Percentiles rank a stretch among this genome's conserved stretches.
These are phyloP conservation scores for Bucorvus abyssinicus DNA, from an alignment of 2,797 vertebrate species.

Conservation along the genomic window DNA sequence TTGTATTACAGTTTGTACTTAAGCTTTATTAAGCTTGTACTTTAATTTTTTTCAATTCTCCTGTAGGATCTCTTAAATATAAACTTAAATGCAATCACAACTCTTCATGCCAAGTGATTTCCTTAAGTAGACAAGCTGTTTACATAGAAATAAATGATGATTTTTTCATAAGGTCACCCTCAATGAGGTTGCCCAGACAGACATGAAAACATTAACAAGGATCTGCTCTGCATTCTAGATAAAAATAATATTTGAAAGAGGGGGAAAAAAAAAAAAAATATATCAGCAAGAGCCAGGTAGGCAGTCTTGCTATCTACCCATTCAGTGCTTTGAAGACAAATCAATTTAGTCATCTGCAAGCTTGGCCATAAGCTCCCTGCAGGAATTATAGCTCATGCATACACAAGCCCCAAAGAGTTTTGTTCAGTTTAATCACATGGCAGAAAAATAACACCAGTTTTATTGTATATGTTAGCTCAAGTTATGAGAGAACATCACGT, in stretches of 20 bases:
- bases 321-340: slow-evolving; percentile 49
- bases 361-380: slow-evolving; percentile 14
- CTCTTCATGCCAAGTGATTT: not conserved
- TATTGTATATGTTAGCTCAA: not conserved
- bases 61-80: not conserved
- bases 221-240: not conserved
- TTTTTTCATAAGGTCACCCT: slow-evolving; percentile 7
- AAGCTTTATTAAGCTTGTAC: not conserved
- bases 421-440: not conserved
- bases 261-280: not conserved
- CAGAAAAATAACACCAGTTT: not conserved
- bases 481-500: not conserved
- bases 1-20: not conserved
- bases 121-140: not conserved
- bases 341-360: slow-evolving; percentile 30
- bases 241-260: not conserved
- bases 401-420: slow-evolving; percentile 1
- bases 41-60: not conserved
- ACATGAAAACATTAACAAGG: slow-evolving; percentile 11
- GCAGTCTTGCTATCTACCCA: slow-evolving; percentile 19
- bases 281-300: not conserved
- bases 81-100: not conserved
- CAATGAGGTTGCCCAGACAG: not conserved
- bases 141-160: not conserved
- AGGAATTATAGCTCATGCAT: slow-evolving; percentile 36